These are phyloP conservation scores for Leptinotarsa texana DNA, from an alignment of 1,140 invertebrate species.

Conservation along the genomic window DNA sequence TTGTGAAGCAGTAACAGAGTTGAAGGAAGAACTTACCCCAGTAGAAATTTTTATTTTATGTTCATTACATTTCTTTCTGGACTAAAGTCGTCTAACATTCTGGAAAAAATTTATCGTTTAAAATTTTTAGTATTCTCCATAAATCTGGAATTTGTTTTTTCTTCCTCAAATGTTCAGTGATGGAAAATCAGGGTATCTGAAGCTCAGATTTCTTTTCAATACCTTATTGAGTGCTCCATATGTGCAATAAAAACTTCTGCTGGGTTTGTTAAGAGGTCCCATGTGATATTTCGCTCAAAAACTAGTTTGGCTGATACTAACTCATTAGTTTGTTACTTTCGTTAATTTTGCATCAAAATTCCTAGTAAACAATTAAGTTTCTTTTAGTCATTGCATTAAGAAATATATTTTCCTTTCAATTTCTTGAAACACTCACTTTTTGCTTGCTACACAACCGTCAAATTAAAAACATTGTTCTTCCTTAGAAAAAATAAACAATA, in stretches of 20 bases:
- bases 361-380: constrained; percentile 10
- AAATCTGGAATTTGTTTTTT: too few species aligned
- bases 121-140: too few species aligned
- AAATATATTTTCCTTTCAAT: constrained; percentile 27
- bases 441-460: constrained; percentile 2
- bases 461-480: constrained; percentile 43
- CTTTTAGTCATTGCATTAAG: constrained; percentile 5
- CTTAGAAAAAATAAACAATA: constrained; percentile 32
- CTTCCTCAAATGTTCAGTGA: too few species aligned
- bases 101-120: too few species aligned
- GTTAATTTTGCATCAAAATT: constrained; percentile 27
- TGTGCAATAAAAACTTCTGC: constrained; percentile 9
- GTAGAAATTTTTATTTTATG: constrained; percentile 10
- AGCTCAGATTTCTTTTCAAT: too few species aligned
- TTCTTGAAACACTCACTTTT: constrained; percentile 18
- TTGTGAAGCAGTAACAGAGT: constrained; percentile 30
- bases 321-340: constrained; percentile 32
- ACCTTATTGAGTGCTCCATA: too few species aligned
- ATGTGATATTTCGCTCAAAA: constrained; percentile 52
- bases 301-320: constrained; percentile 35
- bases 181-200: too few species aligned
- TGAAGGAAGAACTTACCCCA: constrained; percentile 28
- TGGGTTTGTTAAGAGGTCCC: constrained; percentile 46
- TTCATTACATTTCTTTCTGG: too few species aligned
- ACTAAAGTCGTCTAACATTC: too few species aligned